Conservation (phyloP, 2,888 invertebrate genomes). For the Cepaea hortensis region DNA sequence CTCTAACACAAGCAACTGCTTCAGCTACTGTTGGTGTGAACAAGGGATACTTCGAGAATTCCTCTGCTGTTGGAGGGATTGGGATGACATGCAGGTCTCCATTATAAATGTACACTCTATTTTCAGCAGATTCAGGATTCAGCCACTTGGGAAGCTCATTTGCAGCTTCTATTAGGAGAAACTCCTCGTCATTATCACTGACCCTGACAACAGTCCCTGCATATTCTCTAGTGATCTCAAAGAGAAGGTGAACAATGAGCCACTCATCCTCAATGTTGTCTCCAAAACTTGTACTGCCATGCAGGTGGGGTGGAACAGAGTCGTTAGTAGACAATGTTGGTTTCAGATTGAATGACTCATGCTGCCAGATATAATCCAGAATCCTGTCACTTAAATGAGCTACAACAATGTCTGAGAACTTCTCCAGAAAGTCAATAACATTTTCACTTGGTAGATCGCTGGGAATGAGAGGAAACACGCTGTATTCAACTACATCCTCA, state of each 20-base stretch:
- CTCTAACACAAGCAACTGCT: slow-evolving; percentile 75
- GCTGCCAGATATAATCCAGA: slow-evolving; percentile 85
- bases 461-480: slow-evolving; percentile 72
- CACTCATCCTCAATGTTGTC: slow-evolving; percentile 97
- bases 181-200: slow-evolving; percentile 93
- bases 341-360: slow-evolving; percentile 82
- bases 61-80: slow-evolving; percentile 75
- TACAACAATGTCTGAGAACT: slow-evolving; percentile 66
- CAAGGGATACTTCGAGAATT: slow-evolving; percentile 68
- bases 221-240: slow-evolving; percentile 84
- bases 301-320: slow-evolving; percentile 66
- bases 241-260: slow-evolving; percentile 90
- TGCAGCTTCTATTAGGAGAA: slow-evolving; percentile 94
- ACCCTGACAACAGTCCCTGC: slow-evolving; percentile 85
- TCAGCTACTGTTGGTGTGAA: slow-evolving; percentile 79
- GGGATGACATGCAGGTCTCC: slow-evolving; percentile 85
- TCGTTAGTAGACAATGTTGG: slow-evolving; percentile 55
- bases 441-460: slow-evolving; percentile 65
- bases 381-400: slow-evolving; percentile 71
- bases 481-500: slow-evolving; percentile 74
- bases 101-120: slow-evolving; percentile 87
- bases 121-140: slow-evolving; percentile 89
- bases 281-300: slow-evolving; percentile 88
- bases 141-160: slow-evolving; percentile 91
- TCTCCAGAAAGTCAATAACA: slow-evolving; percentile 62